Evolutionary conservation across 2,888 invertebrate species (phyloP).

Genomic region (Ecliptopera silaceata): DNA sequence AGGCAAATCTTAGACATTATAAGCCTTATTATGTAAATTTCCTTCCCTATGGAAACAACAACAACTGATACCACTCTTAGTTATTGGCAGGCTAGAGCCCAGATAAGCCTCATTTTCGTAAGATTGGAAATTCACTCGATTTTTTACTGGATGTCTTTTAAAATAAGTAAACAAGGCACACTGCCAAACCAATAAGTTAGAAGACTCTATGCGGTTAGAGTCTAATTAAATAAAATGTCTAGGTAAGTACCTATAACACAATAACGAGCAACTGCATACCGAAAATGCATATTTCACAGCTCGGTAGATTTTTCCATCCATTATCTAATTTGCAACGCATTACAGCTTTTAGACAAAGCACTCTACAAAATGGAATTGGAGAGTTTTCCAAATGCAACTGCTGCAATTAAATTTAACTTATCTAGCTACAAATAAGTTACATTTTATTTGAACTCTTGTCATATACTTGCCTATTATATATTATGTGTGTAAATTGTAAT

Average conservation of each 20-base stretch:
- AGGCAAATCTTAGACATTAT: too few species aligned
- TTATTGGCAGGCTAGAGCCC: too few species aligned
- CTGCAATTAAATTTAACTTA: not conserved
- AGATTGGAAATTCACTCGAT: too few species aligned
- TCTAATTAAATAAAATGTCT: not conserved
- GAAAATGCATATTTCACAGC: slow-evolving; percentile 8
- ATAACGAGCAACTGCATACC: slow-evolving; percentile 9
- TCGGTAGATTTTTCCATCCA: slow-evolving; percentile 16
- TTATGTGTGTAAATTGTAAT: too few species aligned
- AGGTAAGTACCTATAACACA: not conserved
- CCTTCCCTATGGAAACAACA: too few species aligned
- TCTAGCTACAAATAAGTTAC: not conserved
- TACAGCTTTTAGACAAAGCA: slow-evolving; percentile 23
- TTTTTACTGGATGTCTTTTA: not conserved
- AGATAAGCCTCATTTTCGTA: too few species aligned
- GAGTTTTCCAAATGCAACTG: slow-evolving; percentile 12
- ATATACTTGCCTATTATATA: too few species aligned
- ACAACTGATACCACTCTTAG: too few species aligned
- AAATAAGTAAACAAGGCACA: not conserved
- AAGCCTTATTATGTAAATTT: too few species aligned
- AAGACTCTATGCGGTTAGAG: too few species aligned
- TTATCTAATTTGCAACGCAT: slow-evolving; percentile 16
- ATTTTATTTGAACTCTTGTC: too few species aligned
- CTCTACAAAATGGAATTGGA: slow-evolving; percentile 16
- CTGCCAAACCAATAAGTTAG: too few species aligned